phyloP scores from a whole-genome alignment of 1,140 invertebrate species.

The Bombus pascuorum region DNA sequence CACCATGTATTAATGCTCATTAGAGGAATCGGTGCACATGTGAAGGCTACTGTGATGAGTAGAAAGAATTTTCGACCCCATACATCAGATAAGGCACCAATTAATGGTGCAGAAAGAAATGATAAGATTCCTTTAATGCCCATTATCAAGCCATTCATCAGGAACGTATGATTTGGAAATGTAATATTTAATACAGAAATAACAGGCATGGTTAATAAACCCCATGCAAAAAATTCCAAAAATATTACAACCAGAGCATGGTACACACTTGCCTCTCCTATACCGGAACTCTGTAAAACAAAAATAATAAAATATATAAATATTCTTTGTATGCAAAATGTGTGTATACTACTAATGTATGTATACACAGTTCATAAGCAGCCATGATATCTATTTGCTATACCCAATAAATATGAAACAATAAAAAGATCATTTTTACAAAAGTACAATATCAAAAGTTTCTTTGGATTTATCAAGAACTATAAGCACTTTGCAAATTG shows the following conservation, averaged over 20 bases:
- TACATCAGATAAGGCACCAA: slow-evolving; percentile 98
- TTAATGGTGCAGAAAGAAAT: slow-evolving; percentile 97
- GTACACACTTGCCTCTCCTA: slow-evolving; percentile 97
- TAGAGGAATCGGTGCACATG: slow-evolving; percentile 98
- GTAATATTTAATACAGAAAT: slow-evolving; percentile 98
- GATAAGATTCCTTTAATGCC: slow-evolving; percentile 98
- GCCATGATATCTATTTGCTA: slow-evolving; percentile 53
- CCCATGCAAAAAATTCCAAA: slow-evolving; percentile 99
- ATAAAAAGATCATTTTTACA: slow-evolving; percentile 24
- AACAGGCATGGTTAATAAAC: slow-evolving; percentile 98
- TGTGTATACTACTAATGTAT: not conserved
- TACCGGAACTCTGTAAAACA: slow-evolving; percentile 89
- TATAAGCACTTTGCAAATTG: slow-evolving; percentile 54
- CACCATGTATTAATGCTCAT: slow-evolving; percentile 99
- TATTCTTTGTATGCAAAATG: not conserved
- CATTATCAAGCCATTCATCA: slow-evolving; percentile 99
- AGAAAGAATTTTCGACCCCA: slow-evolving; percentile 99
- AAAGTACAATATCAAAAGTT: slow-evolving; percentile 7
- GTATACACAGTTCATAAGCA: slow-evolving; percentile 40
- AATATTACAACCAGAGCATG: slow-evolving; percentile 99
- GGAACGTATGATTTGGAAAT: slow-evolving; percentile 99
- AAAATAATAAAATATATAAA: slow-evolving; percentile 58
- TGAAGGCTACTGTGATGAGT: slow-evolving; percentile 99
- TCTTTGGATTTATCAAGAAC: slow-evolving; percentile 25
- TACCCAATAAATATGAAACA: slow-evolving; percentile 30